Evolutionary conservation across 2,888 invertebrate species (phyloP).

Genomic region (Nesidiocoris tenuis): DNA sequence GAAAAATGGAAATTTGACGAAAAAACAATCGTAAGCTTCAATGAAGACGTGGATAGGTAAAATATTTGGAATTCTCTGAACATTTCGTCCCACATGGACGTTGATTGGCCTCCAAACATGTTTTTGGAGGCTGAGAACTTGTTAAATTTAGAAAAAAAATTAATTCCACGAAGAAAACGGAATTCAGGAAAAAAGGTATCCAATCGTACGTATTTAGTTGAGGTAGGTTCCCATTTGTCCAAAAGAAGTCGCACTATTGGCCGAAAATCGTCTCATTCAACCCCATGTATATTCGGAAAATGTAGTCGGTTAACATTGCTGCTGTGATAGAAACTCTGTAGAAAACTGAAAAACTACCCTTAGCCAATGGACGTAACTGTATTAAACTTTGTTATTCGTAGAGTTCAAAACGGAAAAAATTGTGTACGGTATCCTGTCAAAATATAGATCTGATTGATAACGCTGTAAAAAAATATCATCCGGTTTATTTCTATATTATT

Average conservation of each 20-base stretch:
- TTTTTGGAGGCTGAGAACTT: no score
- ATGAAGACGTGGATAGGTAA: no score
- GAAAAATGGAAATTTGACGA: no score
- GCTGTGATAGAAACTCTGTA: slow-evolving; percentile 4
- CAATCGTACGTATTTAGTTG: slow-evolving; percentile 32
- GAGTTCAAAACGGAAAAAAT: slow-evolving; percentile 13
- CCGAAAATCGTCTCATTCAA: slow-evolving; percentile 1
- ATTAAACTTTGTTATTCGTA: slow-evolving; percentile 15
- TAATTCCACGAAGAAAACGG: no score
- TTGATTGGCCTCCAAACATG: no score
- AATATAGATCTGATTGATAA: slow-evolving; percentile 37
- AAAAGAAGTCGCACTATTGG: slow-evolving; percentile 28
- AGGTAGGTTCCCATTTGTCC: slow-evolving; percentile 31
- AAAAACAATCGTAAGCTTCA: no score
- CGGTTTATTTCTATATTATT: slow-evolving; percentile 5
- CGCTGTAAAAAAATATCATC: slow-evolving; percentile 36
- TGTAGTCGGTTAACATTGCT: slow-evolving; percentile 18
- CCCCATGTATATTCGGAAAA: slow-evolving; percentile 25
- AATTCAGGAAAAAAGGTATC: no score
- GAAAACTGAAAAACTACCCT: slow-evolving; percentile 31
- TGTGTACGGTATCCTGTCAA: slow-evolving; percentile 13
- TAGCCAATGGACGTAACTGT: slow-evolving; percentile 32
- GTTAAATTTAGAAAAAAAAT: no score
- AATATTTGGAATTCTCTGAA: no score
- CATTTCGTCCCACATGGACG: no score